These are phyloP conservation scores for Dicentrarchus labrax DNA, from an alignment of 2,113 vertebrate genomes.

Conservation along the genomic window DNA sequence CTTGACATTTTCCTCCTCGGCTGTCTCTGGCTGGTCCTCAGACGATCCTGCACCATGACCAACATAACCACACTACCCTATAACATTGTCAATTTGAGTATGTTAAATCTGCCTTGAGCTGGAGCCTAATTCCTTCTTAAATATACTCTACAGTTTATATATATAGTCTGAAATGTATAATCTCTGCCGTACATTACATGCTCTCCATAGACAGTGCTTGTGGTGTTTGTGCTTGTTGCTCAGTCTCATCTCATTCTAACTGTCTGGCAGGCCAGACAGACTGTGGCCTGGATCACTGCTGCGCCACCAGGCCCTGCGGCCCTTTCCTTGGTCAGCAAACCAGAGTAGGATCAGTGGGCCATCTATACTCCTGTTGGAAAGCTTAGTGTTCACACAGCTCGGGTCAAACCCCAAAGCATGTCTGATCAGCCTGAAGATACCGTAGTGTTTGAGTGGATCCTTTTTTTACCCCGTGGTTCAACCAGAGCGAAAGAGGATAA, in stretches of 20 bases:
- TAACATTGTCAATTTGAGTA: conserved; percentile 50
- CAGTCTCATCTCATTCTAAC: conserved; percentile 49
- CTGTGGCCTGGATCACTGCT: conserved; percentile 67
- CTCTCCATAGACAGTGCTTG: conserved; percentile 46
- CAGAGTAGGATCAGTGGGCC: conserved; percentile 63
- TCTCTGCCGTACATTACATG: conserved; percentile 14
- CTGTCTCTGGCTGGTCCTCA: conserved; percentile 29
- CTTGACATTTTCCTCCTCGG: background rate
- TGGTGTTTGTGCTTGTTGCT: conserved; percentile 48
- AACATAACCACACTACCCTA: conserved; percentile 46
- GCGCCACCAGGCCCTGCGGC: conserved; percentile 44
- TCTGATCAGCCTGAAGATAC: conserved; percentile 70
- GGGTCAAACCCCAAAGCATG: conserved; percentile 72
- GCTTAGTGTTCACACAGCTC: conserved; percentile 55
- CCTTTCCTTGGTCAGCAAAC: conserved; percentile 67
- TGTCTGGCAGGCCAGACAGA: conserved; percentile 56
- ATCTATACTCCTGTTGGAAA: conserved; percentile 60
- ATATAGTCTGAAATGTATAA: conserved; percentile 26
- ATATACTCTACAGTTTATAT: conserved; percentile 54
- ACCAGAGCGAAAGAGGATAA: conserved; percentile 68
- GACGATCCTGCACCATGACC: conserved; percentile 43
- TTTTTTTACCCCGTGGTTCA: conserved; percentile 55
- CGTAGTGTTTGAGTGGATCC: conserved; percentile 51
- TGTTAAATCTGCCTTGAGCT: conserved; percentile 47
- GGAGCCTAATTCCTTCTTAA: conserved; percentile 51